Percentiles rank a stretch among this genome's conserved stretches.
Evolutionary conservation across 2,797 vertebrate genomes (phyloP).

Genomic region (Paramormyrops hopkinsi): DNA sequence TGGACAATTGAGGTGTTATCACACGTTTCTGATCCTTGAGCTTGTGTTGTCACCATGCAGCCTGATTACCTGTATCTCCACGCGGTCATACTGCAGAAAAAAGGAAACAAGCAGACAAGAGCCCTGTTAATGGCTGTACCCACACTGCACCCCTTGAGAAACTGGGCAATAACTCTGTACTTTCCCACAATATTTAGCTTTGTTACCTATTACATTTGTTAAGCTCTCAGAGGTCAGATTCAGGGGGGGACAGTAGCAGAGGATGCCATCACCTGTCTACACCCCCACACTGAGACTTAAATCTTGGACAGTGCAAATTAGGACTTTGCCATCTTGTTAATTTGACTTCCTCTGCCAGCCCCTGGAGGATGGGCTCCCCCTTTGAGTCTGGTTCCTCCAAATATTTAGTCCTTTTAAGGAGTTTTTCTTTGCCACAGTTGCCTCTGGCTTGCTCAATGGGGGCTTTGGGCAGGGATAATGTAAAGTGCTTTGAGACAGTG

Average conservation of each 20-base stretch:
- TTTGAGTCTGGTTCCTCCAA: background rate
- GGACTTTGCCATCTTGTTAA: background rate
- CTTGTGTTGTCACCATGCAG: background rate
- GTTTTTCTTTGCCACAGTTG: no score
- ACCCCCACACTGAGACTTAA: background rate
- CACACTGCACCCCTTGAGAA: background rate
- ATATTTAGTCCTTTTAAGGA: background rate
- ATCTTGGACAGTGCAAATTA: background rate
- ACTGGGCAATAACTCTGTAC: background rate
- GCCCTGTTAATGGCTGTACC: background rate
- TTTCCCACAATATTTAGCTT: background rate
- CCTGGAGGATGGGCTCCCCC: background rate
- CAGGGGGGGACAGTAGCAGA: background rate
- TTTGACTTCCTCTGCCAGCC: background rate
- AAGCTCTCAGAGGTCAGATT: background rate
- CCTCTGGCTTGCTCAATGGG: background rate
- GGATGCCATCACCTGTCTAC: background rate
- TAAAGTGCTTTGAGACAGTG: background rate
- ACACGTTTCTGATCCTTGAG: background rate
- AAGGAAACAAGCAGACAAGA: background rate
- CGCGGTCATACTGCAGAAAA: background rate
- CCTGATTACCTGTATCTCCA: conserved; percentile 1
- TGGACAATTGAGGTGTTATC: background rate
- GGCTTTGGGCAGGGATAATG: background rate
- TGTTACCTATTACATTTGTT: background rate